A percentile compares a stretch with the other conserved stretches of the same genome.
Evolutionary conservation across 2,797 vertebrate species (phyloP).

Genomic region (Loris lydekkerianus): DNA sequence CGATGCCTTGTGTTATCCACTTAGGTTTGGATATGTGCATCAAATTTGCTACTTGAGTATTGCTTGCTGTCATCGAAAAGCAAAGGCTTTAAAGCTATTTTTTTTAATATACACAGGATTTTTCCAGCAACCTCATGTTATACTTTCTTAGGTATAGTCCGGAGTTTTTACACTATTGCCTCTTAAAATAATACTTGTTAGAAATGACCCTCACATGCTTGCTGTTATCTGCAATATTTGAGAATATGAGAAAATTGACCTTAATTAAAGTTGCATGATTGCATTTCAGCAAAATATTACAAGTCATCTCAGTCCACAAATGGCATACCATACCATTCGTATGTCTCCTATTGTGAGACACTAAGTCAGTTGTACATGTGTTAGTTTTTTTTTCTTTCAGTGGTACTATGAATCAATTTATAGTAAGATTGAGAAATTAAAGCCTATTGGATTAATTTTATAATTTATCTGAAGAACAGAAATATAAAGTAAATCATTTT

Average conservation of each 20-base stretch:
- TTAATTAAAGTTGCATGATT: conserved; percentile 18
- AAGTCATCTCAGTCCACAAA: background rate
- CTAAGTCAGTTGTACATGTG: background rate
- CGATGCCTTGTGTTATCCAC: background rate
- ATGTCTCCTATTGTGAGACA: background rate
- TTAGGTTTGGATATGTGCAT: background rate
- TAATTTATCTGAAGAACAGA: background rate
- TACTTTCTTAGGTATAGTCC: background rate
- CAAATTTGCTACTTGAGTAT: background rate
- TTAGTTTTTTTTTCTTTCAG: background rate
- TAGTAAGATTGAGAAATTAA: background rate
- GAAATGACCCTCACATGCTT: background rate
- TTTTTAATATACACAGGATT: background rate
- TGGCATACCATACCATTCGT: too few species aligned
- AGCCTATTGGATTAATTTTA: background rate
- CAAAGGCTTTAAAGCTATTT: background rate
- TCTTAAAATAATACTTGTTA: background rate
- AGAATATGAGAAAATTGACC: conserved; percentile 16
- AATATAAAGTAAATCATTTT: background rate
- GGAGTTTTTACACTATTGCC: background rate
- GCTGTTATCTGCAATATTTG: background rate
- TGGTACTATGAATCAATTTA: background rate
- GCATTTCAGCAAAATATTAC: conserved; percentile 55
- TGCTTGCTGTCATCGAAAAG: background rate
- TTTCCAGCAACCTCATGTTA: background rate